A percentile compares a stretch with the other conserved stretches of the same genome.
phyloP scores from a whole-genome alignment of 2,888 invertebrate genomes.

The Eueremaeus valkanovi region DNA sequence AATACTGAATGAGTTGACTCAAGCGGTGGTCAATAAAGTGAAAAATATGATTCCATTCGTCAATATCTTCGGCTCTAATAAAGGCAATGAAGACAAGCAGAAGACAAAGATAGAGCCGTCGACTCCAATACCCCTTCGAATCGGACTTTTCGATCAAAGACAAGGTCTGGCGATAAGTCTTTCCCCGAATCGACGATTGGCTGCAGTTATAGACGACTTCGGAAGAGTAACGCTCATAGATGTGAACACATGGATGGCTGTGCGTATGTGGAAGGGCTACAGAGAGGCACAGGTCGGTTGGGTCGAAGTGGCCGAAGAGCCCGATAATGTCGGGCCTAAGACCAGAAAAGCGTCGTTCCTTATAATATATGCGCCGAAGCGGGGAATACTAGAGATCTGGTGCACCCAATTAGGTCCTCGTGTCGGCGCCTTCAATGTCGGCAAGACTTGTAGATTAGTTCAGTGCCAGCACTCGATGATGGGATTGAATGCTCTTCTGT shows the following conservation, averaged over 20 bases:
- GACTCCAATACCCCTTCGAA: conserved; percentile 67
- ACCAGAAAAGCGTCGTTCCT: conserved; percentile 71
- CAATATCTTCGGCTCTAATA: neutral
- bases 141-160: conserved; percentile 74
- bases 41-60: conserved; percentile 56
- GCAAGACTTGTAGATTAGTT: conserved; percentile 67
- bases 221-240: conserved; percentile 85
- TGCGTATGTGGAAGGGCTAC: conserved; percentile 92
- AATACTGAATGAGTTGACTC: conserved; percentile 81
- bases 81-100: neutral
- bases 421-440: conserved; percentile 84
- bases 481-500: conserved; percentile 61
- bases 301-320: conserved; percentile 68
- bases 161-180: conserved; percentile 69
- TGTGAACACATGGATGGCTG: conserved; percentile 68
- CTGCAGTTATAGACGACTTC: conserved; percentile 75
- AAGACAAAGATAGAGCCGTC: conserved; percentile 60
- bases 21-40: conserved; percentile 81
- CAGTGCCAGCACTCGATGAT: conserved; percentile 76
- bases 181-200: conserved; percentile 73
- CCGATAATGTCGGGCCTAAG: conserved; percentile 44
- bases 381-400: conserved; percentile 88
- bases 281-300: conserved; percentile 93
- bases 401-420: conserved; percentile 81
- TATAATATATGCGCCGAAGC: conserved; percentile 85